These are phyloP conservation scores for Caenorhabditis remanei DNA, from an alignment of 1,140 invertebrate species.

Conservation along the genomic window DNA sequence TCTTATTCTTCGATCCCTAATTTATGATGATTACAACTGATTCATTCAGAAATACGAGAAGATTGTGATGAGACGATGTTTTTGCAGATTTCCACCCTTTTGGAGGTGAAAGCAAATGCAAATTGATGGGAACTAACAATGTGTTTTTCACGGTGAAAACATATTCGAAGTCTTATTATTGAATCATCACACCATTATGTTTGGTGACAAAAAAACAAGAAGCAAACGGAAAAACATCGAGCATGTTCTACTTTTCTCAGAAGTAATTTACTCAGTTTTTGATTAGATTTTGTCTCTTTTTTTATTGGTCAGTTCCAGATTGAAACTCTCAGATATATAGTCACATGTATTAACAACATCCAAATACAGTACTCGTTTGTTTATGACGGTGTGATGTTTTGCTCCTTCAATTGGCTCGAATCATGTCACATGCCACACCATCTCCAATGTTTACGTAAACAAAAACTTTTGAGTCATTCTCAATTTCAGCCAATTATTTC, in stretches of 20 bases:
- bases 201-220: neutral
- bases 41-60: neutral
- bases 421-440: no score
- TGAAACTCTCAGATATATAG: no score
- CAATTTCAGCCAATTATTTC: conserved; percentile 10
- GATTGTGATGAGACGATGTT: neutral
- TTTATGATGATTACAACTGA: conserved; percentile 31
- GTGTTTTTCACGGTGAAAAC: neutral
- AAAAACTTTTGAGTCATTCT: neutral
- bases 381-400: no score
- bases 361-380: no score
- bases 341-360: no score
- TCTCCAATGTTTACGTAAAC: neutral
- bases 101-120: neutral
- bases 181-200: neutral
- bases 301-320: no score
- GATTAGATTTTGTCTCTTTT: no score
- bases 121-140: neutral
- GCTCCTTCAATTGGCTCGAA: no score
- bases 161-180: conserved; percentile 32
- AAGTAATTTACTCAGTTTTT: no score
- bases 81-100: neutral
- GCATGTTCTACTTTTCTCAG: no score
- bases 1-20: neutral
- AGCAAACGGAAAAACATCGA: neutral